Conservation (phyloP, 2,797 vertebrate species). For the Lutjanus campechanus region DNA sequence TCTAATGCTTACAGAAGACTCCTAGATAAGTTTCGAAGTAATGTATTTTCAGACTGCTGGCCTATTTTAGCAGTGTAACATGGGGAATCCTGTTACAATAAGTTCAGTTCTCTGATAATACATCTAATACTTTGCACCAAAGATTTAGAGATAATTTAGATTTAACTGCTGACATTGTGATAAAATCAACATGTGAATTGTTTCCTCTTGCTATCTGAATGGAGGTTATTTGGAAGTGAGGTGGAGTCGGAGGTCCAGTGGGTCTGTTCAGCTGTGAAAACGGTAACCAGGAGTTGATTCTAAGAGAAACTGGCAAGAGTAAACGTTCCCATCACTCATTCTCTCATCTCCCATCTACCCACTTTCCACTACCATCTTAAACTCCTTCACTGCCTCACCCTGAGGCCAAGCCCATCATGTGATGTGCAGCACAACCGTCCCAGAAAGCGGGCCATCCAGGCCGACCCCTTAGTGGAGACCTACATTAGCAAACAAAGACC, state of each 20-base stretch:
- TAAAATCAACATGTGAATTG: not conserved
- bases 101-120: not conserved
- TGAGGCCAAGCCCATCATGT: conserved; percentile 78
- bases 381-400: conserved; percentile 71
- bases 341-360: conserved; percentile 55
- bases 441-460: conserved; percentile 75
- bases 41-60: conserved; percentile 22
- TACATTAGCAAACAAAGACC: conserved; percentile 82
- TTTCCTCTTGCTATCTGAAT: not conserved
- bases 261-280: conserved; percentile 56
- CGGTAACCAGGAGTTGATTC: conserved; percentile 46
- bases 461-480: conserved; percentile 72
- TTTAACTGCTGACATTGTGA: not conserved
- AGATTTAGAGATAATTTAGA: not conserved
- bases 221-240: not conserved
- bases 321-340: conserved; percentile 63
- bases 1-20: not conserved
- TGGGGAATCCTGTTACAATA: conserved; percentile 12
- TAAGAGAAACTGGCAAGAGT: conserved; percentile 60
- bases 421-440: conserved; percentile 66
- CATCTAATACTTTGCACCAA: not conserved
- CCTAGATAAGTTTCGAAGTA: conserved; percentile 22
- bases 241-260: conserved; percentile 7
- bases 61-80: conserved; percentile 39
- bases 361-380: conserved; percentile 58